Conservation (phyloP, 2,888 invertebrate genomes). For the Sarcophaga rosellei region DNA sequence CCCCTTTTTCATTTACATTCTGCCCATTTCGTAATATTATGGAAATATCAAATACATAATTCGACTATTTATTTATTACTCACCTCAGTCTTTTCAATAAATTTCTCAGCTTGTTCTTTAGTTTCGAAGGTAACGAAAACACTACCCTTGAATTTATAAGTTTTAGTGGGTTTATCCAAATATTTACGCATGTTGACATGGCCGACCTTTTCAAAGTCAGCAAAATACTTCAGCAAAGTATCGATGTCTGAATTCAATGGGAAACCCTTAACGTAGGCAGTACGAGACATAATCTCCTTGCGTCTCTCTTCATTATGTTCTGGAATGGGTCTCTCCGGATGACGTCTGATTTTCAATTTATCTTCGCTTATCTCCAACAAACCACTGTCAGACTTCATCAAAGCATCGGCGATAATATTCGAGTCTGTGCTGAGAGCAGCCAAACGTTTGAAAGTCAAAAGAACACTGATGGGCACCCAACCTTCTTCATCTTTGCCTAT, state of each 20-base stretch:
- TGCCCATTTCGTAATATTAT: too few relatives aligned
- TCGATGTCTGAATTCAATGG: constrained; percentile 87
- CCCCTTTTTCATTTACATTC: too few relatives aligned
- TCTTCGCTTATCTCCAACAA: constrained; percentile 87
- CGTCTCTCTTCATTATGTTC: constrained; percentile 91
- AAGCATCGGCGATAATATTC: constrained; percentile 87
- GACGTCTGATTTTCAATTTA: constrained; percentile 85
- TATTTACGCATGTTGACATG: constrained; percentile 86
- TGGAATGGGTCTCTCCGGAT: constrained; percentile 86
- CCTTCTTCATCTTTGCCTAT: constrained; percentile 93
- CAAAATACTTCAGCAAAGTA: constrained; percentile 88
- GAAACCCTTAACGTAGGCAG: constrained; percentile 95
- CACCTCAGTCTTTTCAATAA: constrained; percentile 86
- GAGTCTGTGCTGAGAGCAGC: constrained; percentile 86
- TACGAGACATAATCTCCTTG: constrained; percentile 88
- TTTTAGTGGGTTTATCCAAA: constrained; percentile 85
- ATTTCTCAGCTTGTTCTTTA: constrained; percentile 90
- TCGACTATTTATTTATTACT: not conserved
- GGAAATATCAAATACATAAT: too few relatives aligned
- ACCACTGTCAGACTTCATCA: constrained; percentile 88
- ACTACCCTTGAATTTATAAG: constrained; percentile 92
- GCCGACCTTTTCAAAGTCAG: constrained; percentile 86
- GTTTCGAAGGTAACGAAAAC: constrained; percentile 93
- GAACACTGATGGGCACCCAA: constrained; percentile 92
- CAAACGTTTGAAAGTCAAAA: constrained; percentile 94